These are phyloP conservation scores for Tachuris rubrigastra DNA, from an alignment of 2,113 vertebrate species.

Conservation along the genomic window DNA sequence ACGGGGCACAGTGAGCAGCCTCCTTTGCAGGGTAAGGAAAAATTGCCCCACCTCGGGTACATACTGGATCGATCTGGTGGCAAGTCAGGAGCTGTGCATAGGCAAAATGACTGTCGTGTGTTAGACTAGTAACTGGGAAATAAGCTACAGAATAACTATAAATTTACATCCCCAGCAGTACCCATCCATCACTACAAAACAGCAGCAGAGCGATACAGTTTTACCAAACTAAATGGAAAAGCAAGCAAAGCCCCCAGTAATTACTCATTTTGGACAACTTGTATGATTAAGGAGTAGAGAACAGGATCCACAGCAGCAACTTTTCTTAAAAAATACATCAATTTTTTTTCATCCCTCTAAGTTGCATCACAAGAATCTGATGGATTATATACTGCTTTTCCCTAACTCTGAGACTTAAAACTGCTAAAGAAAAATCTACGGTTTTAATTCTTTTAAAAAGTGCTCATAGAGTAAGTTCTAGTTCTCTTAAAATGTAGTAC, in stretches of 20 bases:
- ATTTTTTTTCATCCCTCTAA: background rate
- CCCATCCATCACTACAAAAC: background rate
- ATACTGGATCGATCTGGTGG: too few relatives aligned
- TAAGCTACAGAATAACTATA: background rate
- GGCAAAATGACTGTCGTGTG: background rate
- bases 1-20: background rate
- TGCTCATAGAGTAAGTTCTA: background rate
- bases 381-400: background rate
- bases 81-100: background rate
- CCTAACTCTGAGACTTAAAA: background rate
- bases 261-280: background rate
- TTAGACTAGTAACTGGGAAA: background rate
- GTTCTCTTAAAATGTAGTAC: background rate
- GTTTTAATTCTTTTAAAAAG: background rate
- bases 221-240: background rate
- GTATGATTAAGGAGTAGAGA: background rate
- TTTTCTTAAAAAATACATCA: background rate
- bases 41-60: rapidly evolving
- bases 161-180: background rate
- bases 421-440: background rate
- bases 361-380: background rate
- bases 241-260: background rate
- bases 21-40: background rate
- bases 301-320: background rate
- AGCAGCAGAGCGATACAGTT: background rate